Evolutionary conservation across 2,888 invertebrate species (phyloP).

Genomic region (Amblyjoppa fuscipennis): DNA sequence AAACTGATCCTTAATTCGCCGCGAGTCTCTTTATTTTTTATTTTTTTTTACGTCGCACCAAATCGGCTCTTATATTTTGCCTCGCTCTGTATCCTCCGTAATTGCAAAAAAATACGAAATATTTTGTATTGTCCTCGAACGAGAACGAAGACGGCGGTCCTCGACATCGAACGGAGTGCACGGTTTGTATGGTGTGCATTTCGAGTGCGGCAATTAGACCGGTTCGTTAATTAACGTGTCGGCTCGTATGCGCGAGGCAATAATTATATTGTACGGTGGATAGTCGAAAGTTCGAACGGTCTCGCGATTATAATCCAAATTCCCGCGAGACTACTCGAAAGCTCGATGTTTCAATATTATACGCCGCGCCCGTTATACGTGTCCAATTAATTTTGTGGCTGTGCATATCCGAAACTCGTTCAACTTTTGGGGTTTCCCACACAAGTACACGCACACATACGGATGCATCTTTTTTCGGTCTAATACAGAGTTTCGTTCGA

Average conservation of each 20-base stretch:
- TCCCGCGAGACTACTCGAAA: conserved; percentile 33
- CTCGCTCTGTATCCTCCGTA: background rate
- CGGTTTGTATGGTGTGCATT: conserved; percentile 12
- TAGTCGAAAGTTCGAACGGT: conserved; percentile 33
- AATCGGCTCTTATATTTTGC: background rate
- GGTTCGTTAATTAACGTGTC: conserved; percentile 39
- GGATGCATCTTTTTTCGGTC: background rate
- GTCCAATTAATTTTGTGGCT: conserved; percentile 42
- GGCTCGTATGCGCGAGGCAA: conserved; percentile 34
- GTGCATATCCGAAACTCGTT: conserved; percentile 6
- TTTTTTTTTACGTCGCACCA: too few species aligned
- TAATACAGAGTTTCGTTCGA: conserved; percentile 40
- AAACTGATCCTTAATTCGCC: too few species aligned
- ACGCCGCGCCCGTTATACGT: conserved; percentile 20
- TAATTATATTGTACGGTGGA: conserved; percentile 50
- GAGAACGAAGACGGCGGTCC: background rate
- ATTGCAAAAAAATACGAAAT: background rate
- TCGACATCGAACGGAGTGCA: background rate
- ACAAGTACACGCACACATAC: background rate
- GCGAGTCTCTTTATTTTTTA: too few species aligned
- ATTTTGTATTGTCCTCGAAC: background rate
- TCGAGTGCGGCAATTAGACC: conserved; percentile 1
- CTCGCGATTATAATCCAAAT: conserved; percentile 39
- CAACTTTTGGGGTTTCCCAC: conserved; percentile 18
- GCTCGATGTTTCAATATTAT: conserved; percentile 45